phyloP scores from a whole-genome alignment of 2,797 vertebrate species.

The Erethizon dorsatum region DNA sequence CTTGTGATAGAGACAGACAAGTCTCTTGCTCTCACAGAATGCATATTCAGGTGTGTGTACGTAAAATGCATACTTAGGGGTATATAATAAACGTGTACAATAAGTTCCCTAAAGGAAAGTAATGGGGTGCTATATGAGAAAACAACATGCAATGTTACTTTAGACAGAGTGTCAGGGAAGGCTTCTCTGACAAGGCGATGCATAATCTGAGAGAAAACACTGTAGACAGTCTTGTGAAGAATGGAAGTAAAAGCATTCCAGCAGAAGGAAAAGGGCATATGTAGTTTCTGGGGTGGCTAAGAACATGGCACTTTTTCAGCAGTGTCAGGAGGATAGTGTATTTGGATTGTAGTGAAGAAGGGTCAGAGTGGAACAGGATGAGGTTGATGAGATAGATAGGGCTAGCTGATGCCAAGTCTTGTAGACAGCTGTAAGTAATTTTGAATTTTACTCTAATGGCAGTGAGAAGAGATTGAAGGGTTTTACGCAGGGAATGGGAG shows the following conservation, averaged over 20 bases:
- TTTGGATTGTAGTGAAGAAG: slow-evolving; percentile 14
- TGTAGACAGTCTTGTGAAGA: not conserved
- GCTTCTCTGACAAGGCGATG: not conserved
- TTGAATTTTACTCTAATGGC: slow-evolving; percentile 44
- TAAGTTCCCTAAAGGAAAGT: not conserved
- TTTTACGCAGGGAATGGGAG: not conserved
- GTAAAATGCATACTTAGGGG: too few relatives aligned
- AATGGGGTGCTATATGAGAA: slow-evolving; percentile 22
- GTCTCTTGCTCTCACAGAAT: not conserved
- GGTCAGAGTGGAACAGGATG: not conserved
- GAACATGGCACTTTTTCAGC: not conserved
- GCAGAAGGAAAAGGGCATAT: not conserved
- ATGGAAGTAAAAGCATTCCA: not conserved
- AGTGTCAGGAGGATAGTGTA: not conserved
- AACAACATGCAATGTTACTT: not conserved
- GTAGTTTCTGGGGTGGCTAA: not conserved
- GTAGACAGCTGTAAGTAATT: not conserved
- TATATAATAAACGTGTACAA: slow-evolving; percentile 24
- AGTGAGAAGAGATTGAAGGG: slow-evolving; percentile 2
- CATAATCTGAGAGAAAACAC: slow-evolving; percentile 5
- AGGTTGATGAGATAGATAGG: not conserved
- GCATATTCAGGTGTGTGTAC: not conserved
- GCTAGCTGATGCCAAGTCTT: not conserved
- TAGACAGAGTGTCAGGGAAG: not conserved
- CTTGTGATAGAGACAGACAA: slow-evolving; percentile 39